These are phyloP conservation scores for Agrotis puta DNA, from an alignment of 2,888 invertebrate genomes.

Conservation along the genomic window DNA sequence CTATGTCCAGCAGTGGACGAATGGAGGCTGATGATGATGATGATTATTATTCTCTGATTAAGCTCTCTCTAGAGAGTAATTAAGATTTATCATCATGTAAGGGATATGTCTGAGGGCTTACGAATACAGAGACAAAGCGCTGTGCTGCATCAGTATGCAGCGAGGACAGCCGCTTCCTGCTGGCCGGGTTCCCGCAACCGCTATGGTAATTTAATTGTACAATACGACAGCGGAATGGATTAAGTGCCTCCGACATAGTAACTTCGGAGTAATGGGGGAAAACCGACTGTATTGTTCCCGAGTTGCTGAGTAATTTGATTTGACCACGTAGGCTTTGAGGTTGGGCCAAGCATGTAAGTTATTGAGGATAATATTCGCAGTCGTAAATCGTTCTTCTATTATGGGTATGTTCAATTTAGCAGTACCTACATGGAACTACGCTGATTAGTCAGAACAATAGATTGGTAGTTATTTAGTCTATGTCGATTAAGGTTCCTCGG, in stretches of 20 bases:
- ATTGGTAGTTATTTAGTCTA: background rate
- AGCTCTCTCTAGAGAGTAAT: background rate
- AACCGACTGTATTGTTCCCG: constrained; percentile 72
- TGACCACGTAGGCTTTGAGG: constrained; percentile 33
- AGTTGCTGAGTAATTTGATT: constrained; percentile 59
- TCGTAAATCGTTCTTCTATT: background rate
- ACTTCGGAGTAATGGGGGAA: constrained; percentile 70
- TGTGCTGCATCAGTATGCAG: constrained; percentile 82
- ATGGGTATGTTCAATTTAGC: background rate
- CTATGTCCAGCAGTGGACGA: no score
- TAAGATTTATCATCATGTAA: constrained; percentile 34
- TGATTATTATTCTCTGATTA: background rate
- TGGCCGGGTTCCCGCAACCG: constrained; percentile 84
- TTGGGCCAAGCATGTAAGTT: constrained; percentile 32
- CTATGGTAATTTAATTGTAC: constrained; percentile 87
- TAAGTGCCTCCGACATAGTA: constrained; percentile 68
- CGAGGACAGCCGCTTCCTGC: constrained; percentile 80
- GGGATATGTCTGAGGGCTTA: constrained; percentile 44
- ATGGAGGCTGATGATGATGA: no score
- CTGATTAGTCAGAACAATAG: constrained; percentile 4
- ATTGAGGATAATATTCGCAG: constrained; percentile 48
- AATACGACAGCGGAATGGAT: constrained; percentile 77
- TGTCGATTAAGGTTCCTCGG: background rate
- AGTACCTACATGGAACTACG: background rate
- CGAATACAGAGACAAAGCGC: constrained; percentile 62